Conservation (phyloP, 2,113 vertebrate genomes). For the Arvicanthis niloticus region DNA sequence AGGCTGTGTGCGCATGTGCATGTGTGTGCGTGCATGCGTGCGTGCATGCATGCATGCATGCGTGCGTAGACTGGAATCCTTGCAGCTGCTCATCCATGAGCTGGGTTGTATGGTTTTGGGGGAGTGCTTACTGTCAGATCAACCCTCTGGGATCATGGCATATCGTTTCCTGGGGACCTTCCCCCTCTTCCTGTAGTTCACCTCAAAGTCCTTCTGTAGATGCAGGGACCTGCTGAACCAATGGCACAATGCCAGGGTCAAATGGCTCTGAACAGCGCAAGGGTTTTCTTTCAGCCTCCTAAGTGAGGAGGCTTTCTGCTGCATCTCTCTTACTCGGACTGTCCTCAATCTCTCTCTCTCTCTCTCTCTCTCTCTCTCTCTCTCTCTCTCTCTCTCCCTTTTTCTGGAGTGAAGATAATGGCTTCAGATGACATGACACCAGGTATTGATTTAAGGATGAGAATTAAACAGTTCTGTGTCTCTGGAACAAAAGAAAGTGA, state of each 20-base stretch:
- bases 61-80: no score
- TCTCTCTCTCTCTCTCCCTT: no score
- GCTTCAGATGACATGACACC: conserved; percentile 54
- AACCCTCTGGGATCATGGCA: fast-evolving
- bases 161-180: not conserved
- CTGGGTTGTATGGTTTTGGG: not conserved
- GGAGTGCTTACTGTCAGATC: not conserved
- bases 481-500: conserved; percentile 48
- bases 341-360: not conserved
- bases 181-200: not conserved
- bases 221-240: not conserved
- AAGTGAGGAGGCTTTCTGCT: not conserved
- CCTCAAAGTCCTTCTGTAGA: not conserved
- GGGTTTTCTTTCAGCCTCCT: not conserved
- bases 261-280: not conserved
- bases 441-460: conserved; percentile 56
- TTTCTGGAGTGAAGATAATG: conserved; percentile 50
- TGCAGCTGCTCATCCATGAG: not conserved
- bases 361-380: not conserved
- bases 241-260: fast-evolving
- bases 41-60: no score
- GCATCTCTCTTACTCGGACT: not conserved
- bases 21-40: no score
- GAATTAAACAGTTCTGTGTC: conserved; percentile 48
- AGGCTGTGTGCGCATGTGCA: no score